Percentiles rank a stretch among this genome's conserved stretches.
Conservation (phyloP, 2,113 vertebrate species). For the Eudyptes chrysolophus region DNA sequence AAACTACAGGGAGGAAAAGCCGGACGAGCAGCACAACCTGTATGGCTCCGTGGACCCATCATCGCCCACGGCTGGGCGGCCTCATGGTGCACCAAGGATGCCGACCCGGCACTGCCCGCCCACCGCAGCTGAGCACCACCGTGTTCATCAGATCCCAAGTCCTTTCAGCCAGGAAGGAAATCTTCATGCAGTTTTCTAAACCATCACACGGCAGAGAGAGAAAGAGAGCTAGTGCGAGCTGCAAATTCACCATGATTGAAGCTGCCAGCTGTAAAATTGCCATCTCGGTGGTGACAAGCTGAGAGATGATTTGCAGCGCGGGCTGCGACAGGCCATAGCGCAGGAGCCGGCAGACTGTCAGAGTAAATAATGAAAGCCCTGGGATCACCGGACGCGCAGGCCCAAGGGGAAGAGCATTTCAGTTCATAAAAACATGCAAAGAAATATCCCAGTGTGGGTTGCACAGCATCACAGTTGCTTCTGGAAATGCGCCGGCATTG, state of each 20-base stretch:
- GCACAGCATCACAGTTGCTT: accelerated
- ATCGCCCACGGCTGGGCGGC: accelerated
- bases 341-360: constrained; percentile 31
- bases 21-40: accelerated
- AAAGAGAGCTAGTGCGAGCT: background rate
- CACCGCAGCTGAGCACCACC: background rate
- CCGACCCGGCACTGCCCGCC: accelerated
- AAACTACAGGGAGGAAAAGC: background rate
- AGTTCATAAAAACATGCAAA: background rate
- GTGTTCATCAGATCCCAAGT: accelerated
- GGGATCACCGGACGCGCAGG: background rate
- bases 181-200: background rate
- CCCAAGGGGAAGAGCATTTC: background rate
- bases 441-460: background rate
- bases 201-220: background rate
- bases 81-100: accelerated
- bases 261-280: constrained; percentile 62
- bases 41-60: accelerated
- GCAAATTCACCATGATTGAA: background rate
- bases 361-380: constrained; percentile 10
- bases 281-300: constrained; percentile 20
- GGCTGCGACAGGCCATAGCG: background rate
- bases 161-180: background rate
- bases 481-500: accelerated
- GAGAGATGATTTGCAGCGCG: background rate